Percentiles rank a stretch among this genome's conserved stretches.
phyloP scores from a whole-genome alignment of 2,113 vertebrate genomes.

The Chlorocebus sabaeus region DNA sequence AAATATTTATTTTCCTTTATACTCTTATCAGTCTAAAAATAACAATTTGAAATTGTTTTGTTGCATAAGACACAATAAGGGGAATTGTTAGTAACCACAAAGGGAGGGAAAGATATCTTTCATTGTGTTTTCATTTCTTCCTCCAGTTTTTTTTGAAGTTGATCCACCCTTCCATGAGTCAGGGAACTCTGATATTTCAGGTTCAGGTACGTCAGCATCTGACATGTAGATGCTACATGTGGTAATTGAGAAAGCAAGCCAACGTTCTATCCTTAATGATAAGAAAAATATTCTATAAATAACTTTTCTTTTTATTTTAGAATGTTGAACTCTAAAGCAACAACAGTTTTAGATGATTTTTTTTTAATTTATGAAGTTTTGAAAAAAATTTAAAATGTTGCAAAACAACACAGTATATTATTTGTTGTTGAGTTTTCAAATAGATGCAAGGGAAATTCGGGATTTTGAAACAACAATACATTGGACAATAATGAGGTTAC shows the following conservation, averaged over 20 bases:
- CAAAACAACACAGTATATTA: not conserved
- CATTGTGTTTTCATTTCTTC: not conserved
- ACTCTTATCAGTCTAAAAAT: not conserved
- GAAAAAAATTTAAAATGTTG: not conserved
- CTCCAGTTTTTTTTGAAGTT: not conserved
- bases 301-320: not conserved
- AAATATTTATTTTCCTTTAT: not conserved
- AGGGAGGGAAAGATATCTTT: not conserved
- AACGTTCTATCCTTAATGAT: not conserved
- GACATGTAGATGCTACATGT: not conserved
- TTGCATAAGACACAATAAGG: not conserved
- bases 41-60: not conserved
- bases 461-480: not conserved
- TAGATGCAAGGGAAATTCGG: not conserved
- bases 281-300: not conserved
- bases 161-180: not conserved
- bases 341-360: not conserved
- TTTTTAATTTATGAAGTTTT: not conserved
- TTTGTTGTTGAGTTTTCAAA: conserved; percentile 3
- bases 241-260: not conserved
- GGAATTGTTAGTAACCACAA: not conserved
- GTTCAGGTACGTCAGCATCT: not conserved
- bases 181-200: not conserved
- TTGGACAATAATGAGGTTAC: not conserved
- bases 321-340: not conserved